Conservation (phyloP, 2,888 invertebrate genomes). For the Megalurothrips usitatus region DNA sequence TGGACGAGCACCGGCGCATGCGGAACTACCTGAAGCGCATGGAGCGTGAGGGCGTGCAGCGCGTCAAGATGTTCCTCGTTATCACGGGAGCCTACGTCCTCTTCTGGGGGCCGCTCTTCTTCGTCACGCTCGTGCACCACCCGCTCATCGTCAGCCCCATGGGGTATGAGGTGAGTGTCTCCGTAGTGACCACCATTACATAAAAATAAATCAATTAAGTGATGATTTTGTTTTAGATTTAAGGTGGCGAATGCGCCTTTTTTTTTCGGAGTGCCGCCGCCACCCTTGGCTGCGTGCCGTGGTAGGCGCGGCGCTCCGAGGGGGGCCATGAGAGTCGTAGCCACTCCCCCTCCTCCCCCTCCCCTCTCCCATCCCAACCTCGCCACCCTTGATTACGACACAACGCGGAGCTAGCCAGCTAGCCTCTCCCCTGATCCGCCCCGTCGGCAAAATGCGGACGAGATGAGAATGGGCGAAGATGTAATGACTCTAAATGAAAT, state of each 20-base stretch:
- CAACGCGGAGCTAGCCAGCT: neutral
- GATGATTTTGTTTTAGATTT: no score
- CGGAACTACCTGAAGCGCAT: slow-evolving; percentile 71
- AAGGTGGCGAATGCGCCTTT: no score
- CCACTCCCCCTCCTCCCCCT: no score
- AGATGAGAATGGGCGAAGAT: neutral
- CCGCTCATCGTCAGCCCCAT: slow-evolving; percentile 66
- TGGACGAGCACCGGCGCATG: slow-evolving; percentile 67
- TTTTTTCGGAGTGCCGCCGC: no score
- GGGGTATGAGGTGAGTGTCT: slow-evolving; percentile 62
- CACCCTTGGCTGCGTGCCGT: no score
- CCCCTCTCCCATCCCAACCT: no score
- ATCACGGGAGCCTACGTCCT: slow-evolving; percentile 79
- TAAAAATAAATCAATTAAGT: no score
- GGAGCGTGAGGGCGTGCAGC: slow-evolving; percentile 73
- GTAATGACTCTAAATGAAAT: slow-evolving; percentile 28
- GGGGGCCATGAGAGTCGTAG: no score
- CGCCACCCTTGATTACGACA: no score
- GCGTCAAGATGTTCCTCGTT: slow-evolving; percentile 80
- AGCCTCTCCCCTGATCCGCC: neutral
- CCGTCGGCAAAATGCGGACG: no score
- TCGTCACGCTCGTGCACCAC: slow-evolving; percentile 75
- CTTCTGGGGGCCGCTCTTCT: slow-evolving; percentile 87
- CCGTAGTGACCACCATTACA: no score
- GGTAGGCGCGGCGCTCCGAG: no score